A percentile compares a stretch with the other conserved stretches of the same genome.
phyloP scores from a whole-genome alignment of 64 coral and sea anemone genomes.

The Trachythela sp. region DNA sequence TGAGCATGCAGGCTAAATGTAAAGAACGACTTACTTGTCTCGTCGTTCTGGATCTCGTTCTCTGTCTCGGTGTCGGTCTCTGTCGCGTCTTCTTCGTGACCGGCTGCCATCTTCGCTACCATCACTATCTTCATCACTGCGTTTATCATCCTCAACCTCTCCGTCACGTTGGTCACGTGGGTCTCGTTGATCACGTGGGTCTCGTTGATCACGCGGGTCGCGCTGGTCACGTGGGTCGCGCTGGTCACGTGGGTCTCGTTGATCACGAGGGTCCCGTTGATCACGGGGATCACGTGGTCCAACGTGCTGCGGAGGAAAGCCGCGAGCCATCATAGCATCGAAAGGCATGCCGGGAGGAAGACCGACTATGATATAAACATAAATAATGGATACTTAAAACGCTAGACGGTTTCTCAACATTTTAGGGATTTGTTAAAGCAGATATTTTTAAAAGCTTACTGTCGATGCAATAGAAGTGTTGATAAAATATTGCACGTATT shows the following conservation, averaged over 20 bases:
- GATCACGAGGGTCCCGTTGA: background rate
- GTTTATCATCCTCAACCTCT: background rate
- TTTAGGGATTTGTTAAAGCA: too few relatives aligned
- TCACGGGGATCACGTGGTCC: background rate
- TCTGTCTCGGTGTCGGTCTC: slow-evolving; percentile 10
- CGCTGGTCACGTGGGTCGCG: background rate
- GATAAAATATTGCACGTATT: too few relatives aligned
- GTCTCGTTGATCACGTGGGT: background rate
- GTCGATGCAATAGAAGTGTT: too few relatives aligned
- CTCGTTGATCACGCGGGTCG: background rate
- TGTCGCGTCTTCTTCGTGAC: slow-evolving; percentile 16
- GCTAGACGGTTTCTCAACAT: background rate
- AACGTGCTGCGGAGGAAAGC: background rate
- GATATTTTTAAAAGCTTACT: too few relatives aligned
- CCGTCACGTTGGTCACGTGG: background rate
- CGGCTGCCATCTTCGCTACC: background rate
- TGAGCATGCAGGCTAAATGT: too few relatives aligned
- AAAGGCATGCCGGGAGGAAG: slow-evolving; percentile 15
- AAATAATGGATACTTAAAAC: background rate
- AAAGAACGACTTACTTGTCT: background rate
- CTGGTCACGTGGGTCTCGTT: background rate
- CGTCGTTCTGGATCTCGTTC: background rate
- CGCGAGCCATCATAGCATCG: slow-evolving; percentile 1
- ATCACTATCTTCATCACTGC: slow-evolving; percentile 14
- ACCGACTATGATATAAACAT: background rate